Evolutionary conservation across 2,797 vertebrate genomes (phyloP).

Genomic region (Columba guinea): DNA sequence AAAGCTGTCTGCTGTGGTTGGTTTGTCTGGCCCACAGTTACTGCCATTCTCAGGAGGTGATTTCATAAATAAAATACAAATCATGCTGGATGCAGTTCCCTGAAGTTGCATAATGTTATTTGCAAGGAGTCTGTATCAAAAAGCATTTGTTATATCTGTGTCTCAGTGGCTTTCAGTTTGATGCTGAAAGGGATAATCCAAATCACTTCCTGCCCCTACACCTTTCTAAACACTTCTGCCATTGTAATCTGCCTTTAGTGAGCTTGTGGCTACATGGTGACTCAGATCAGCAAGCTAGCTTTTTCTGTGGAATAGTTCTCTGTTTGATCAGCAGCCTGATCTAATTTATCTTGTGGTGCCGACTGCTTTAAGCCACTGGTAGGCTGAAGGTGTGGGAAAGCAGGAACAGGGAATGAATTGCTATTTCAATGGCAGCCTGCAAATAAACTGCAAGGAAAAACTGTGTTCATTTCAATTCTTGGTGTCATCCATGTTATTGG

Average conservation of each 20-base stretch:
- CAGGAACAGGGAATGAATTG: not conserved
- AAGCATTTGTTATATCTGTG: not conserved
- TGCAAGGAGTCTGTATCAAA: not conserved
- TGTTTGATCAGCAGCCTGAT: constrained; percentile 28
- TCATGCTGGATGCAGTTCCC: not conserved
- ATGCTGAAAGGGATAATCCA: not conserved
- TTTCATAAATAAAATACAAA: not conserved
- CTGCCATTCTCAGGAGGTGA: not conserved
- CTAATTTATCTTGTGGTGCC: not conserved
- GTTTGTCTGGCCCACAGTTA: not conserved
- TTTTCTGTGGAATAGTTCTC: constrained; percentile 7
- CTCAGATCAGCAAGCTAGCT: not conserved
- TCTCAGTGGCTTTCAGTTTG: not conserved
- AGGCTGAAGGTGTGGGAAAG: constrained; percentile 2
- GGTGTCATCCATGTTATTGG: not conserved
- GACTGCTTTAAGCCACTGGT: not conserved
- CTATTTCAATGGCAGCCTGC: constrained; percentile 1
- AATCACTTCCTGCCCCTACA: not conserved
- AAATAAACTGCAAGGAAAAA: not conserved
- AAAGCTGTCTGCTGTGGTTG: not conserved
- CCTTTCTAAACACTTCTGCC: not conserved
- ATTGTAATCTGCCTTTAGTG: not conserved
- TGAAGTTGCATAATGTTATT: not conserved
- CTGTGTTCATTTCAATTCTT: not conserved
- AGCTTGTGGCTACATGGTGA: not conserved